Evolutionary conservation across 2,888 invertebrate genomes (phyloP).

Genomic region (Heliothis peltigera): DNA sequence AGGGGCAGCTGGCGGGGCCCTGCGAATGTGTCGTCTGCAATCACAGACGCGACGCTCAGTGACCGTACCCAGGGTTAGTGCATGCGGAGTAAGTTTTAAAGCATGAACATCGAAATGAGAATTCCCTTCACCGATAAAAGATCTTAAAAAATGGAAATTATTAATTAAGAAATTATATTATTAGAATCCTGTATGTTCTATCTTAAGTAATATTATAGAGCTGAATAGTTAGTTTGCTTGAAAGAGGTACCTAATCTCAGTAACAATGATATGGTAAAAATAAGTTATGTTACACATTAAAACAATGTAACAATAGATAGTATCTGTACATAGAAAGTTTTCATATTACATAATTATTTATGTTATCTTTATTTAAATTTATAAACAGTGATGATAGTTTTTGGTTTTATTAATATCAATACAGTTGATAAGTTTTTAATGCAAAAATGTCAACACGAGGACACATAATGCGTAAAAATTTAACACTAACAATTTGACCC

Average conservation of each 20-base stretch:
- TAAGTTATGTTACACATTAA: too few species aligned
- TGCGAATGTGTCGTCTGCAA: slow-evolving; percentile 82
- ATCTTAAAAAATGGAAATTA: too few species aligned
- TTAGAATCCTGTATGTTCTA: too few species aligned
- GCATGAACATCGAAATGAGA: too few species aligned
- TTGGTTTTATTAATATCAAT: slow-evolving; percentile 6
- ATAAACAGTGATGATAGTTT: slow-evolving; percentile 6
- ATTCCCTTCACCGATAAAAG: too few species aligned
- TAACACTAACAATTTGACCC: too few species aligned
- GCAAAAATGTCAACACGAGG: too few species aligned
- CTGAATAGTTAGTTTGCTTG: too few species aligned
- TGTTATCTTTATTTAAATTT: slow-evolving; percentile 7
- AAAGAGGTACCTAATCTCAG: too few species aligned
- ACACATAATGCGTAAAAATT: background rate
- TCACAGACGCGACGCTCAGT: slow-evolving; percentile 67
- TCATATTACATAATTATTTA: background rate
- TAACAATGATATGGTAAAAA: too few species aligned
- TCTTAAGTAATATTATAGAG: too few species aligned
- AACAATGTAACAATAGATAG: background rate
- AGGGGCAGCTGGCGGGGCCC: slow-evolving; percentile 91
- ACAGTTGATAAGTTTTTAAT: background rate
- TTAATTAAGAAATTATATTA: too few species aligned
- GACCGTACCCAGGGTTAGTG: slow-evolving; percentile 59
- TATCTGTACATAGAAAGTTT: background rate
- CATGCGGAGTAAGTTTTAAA: slow-evolving; percentile 16